Evolutionary conservation across 2,888 invertebrate species (phyloP), one percentile per base, ranked within the genome.

Genomic region (Sipunculus nudus): DNA sequence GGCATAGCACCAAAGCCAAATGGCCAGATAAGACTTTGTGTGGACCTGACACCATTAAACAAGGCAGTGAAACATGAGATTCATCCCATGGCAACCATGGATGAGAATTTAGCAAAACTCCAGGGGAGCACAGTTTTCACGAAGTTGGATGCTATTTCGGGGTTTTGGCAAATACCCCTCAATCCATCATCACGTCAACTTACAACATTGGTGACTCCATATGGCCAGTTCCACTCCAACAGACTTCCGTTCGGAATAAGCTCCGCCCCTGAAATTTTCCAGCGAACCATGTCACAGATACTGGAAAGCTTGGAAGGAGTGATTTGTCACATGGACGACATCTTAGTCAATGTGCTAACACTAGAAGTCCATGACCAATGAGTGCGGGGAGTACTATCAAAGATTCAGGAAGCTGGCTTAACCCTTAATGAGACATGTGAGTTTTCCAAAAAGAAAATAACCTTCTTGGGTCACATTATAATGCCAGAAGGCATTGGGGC

Each of bases 1-100:
- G 80, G 81, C 1, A 68, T 74, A 3, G 78, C 73, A 0, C 67
- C 65, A 13, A 76, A 78, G 61, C 58, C 55, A 26, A 52, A 58
- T 39, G 52, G 58, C 3, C 16, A 35, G 8, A 25, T 61, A 2
- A 13, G 61, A 5, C 28, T 64, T 5, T 66, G 63, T 40, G 61
- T 62, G 1, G 64, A 67, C 40, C 39, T 65, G 6, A 41, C 60
- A 16, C 10, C 19, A 35, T 52, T 29, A 10, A 63, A 63, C 40
- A 23, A 63, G 25, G 38, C 29, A 3, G 52, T 61, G 16, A 21
- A 31, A 16, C 21, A 26, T 26, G 60, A 63, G 31, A 8, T 35
- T 16, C 53, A 61, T 38, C 55, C 55, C 21, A 39, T 61, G 29
- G 25, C 53, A 10, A 56, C 23, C 21, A 56, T 58, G 4, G 59